Evolutionary conservation across 2,888 invertebrate species (phyloP).

Genomic region (Trissonchulus sp.): DNA sequence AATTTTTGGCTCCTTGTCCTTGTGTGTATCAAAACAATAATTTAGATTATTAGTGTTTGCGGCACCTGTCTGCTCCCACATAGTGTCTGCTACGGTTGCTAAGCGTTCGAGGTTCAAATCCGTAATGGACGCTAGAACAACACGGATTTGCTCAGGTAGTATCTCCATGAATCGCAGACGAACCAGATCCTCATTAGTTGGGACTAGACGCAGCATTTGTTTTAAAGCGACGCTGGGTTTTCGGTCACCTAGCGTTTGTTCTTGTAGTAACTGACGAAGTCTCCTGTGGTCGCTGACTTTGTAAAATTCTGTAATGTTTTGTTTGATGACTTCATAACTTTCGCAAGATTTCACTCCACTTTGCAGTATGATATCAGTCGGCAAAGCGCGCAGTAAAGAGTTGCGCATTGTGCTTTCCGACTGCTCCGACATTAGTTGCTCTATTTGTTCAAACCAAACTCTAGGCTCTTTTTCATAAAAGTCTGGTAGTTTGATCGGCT

Average conservation of each 20-base stretch:
- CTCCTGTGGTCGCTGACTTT: constrained; percentile 13
- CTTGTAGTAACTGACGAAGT: constrained; percentile 3
- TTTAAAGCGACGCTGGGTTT: constrained; percentile 2
- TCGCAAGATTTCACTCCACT: constrained; percentile 23
- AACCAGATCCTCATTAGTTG: constrained; percentile 17
- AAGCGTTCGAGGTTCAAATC: constrained; percentile 19
- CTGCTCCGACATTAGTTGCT: neutral
- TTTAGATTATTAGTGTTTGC: neutral
- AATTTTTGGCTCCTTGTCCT: too few species aligned
- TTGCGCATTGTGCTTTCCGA: constrained; percentile 8
- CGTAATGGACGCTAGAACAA: neutral
- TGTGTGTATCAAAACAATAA: neutral
- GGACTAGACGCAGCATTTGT: constrained; percentile 13
- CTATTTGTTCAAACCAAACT: constrained; percentile 21
- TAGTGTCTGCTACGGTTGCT: constrained; percentile 10
- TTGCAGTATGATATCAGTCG: constrained; percentile 16
- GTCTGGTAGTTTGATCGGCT: constrained; percentile 11
- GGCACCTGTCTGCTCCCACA: constrained; percentile 18
- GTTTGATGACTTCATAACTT: constrained; percentile 12
- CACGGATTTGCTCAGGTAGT: constrained; percentile 12
- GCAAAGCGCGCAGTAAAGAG: constrained; percentile 14
- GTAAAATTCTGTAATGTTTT: constrained; percentile 19
- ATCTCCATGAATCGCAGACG: constrained; percentile 17
- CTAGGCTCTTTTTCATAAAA: constrained; percentile 15
- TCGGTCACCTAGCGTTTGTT: constrained; percentile 19